These are phyloP conservation scores for Lucinisca nassula DNA, from an alignment of 2,888 invertebrate species.

Conservation along the genomic window DNA sequence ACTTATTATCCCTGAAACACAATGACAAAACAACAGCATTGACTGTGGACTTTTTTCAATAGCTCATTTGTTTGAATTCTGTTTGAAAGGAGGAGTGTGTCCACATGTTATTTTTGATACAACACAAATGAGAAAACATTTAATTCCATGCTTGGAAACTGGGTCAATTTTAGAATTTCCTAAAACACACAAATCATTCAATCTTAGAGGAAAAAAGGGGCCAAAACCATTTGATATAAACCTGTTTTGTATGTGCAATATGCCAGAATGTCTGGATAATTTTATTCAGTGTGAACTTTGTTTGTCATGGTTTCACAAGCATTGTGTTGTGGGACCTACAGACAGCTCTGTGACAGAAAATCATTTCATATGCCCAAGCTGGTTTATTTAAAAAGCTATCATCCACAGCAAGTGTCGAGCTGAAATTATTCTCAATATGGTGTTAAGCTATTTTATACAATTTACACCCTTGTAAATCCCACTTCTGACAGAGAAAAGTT, in stretches of 20 bases:
- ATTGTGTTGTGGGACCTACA: no score
- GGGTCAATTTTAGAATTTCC: not conserved
- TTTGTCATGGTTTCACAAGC: not conserved
- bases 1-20: not conserved
- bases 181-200: not conserved
- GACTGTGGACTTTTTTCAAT: not conserved
- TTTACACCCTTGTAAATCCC: no score
- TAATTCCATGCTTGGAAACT: not conserved
- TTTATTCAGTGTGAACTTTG: not conserved
- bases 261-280: not conserved
- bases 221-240: not conserved
- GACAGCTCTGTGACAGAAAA: no score
- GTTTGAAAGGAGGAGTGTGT: not conserved
- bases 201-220: not conserved
- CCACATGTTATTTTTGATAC: not conserved
- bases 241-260: not conserved
- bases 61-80: not conserved
- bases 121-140: not conserved
- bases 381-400: no score
- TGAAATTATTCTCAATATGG: no score
- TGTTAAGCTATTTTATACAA: no score
- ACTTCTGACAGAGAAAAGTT: no score
- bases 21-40: slow-evolving; percentile 18
- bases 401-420: no score
- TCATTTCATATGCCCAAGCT: no score